Percentiles rank a stretch among this genome's conserved stretches.
These are phyloP conservation scores for Forficula auricularia DNA, from an alignment of 1,140 invertebrate genomes.

Conservation along the genomic window DNA sequence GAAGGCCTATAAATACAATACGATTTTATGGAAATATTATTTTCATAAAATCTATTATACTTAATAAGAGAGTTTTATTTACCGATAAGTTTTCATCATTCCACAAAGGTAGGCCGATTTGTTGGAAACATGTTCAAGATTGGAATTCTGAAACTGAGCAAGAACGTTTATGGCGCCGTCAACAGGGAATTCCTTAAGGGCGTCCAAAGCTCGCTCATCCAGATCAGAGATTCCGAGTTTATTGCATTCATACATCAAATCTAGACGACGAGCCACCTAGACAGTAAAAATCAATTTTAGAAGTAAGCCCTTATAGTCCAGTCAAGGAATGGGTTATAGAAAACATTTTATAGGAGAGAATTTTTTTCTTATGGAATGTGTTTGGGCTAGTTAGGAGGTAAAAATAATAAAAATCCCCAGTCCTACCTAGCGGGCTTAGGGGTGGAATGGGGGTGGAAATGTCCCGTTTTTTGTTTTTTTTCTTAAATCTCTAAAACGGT, in stretches of 20 bases:
- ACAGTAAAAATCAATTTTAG: slow-evolving; percentile 83
- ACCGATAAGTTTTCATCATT: slow-evolving; percentile 94
- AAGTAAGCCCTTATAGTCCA: no score
- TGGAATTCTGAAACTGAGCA: slow-evolving; percentile 88
- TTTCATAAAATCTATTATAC: not conserved
- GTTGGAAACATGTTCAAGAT: slow-evolving; percentile 94
- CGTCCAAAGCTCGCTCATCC: slow-evolving; percentile 87
- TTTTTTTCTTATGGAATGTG: no score
- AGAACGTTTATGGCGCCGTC: slow-evolving; percentile 84
- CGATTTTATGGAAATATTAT: no score
- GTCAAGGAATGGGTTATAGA: no score
- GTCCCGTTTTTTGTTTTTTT: no score
- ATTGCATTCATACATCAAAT: slow-evolving; percentile 92
- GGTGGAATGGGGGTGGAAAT: no score
- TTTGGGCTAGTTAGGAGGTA: no score
- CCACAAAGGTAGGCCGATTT: slow-evolving; percentile 95
- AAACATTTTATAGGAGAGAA: no score
- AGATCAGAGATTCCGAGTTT: slow-evolving; percentile 85
- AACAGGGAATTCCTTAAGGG: slow-evolving; percentile 89
- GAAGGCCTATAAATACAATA: no score
- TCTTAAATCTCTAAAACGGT: no score
- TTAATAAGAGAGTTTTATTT: slow-evolving; percentile 43
- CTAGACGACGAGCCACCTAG: slow-evolving; percentile 79
- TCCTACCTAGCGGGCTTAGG: no score
- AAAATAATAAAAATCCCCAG: no score